Percentiles rank a stretch among this genome's conserved stretches.
Conservation (phyloP, 2,797 vertebrate genomes). For the Momotus momota region DNA sequence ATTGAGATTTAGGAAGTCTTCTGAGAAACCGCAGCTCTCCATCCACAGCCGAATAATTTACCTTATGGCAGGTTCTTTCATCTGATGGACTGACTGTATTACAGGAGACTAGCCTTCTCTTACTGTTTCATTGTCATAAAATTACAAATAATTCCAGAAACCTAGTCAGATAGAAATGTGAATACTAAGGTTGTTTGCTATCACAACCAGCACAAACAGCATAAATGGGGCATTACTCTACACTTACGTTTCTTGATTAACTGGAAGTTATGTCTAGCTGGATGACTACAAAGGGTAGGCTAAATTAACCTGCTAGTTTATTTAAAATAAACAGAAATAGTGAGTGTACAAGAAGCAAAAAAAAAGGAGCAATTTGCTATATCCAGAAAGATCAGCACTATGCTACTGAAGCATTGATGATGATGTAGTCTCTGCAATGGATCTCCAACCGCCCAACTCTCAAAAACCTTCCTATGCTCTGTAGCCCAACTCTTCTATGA, state of each 20-base stretch:
- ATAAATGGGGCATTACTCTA: not conserved
- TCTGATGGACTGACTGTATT: not conserved
- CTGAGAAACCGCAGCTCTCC: not conserved
- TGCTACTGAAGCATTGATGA: not conserved
- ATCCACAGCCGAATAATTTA: not conserved
- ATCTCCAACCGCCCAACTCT: not conserved
- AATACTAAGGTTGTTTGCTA: not conserved
- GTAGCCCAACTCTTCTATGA: not conserved
- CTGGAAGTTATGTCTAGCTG: not conserved
- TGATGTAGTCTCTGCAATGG: accelerated
- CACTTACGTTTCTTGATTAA: not conserved
- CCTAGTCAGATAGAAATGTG: not conserved
- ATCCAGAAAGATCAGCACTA: not conserved
- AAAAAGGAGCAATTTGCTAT: not conserved
- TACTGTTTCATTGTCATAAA: not conserved
- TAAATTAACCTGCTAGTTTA: not conserved
- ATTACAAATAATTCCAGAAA: conserved; percentile 10
- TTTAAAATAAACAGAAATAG: not conserved
- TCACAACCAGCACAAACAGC: not conserved
- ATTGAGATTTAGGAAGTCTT: not conserved
- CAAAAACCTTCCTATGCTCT: not conserved
- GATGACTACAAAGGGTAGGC: not conserved
- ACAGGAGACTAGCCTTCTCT: not conserved
- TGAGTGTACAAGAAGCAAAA: accelerated
- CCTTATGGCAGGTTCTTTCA: not conserved